These are phyloP conservation scores for Melanotaenia boesemani DNA, from an alignment of 2,797 vertebrate genomes.

Conservation along the genomic window DNA sequence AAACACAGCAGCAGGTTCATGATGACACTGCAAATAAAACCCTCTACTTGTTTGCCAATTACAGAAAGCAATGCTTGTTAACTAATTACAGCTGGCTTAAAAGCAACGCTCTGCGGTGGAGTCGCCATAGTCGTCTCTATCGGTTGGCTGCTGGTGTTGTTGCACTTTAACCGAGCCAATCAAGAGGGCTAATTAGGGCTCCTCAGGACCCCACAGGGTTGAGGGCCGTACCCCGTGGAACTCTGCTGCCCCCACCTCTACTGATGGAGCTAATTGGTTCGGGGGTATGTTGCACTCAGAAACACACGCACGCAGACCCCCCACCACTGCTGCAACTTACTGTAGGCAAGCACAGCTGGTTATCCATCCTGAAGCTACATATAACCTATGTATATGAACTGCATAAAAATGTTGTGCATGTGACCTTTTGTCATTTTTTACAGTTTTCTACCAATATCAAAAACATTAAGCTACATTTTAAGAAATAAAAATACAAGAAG, in stretches of 20 bases:
- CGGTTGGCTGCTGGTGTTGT: constrained; percentile 54
- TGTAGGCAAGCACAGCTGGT: constrained; percentile 64
- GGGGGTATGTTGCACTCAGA: constrained; percentile 35
- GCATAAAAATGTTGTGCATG: constrained; percentile 50
- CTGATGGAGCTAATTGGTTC: constrained; percentile 77
- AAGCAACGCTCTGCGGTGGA: constrained; percentile 34
- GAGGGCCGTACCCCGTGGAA: constrained; percentile 68
- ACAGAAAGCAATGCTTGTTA: constrained; percentile 57
- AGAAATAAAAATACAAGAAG: not conserved
- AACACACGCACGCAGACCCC: constrained; percentile 48
- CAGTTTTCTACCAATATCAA: not conserved
- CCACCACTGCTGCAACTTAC: constrained; percentile 44
- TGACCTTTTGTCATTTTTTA: constrained; percentile 12
- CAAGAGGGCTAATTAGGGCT: constrained; percentile 83
- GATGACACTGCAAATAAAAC: constrained; percentile 61
- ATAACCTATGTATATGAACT: constrained; percentile 61
- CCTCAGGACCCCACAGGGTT: constrained; percentile 77
- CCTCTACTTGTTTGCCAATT: constrained; percentile 70
- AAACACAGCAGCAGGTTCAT: constrained; percentile 54
- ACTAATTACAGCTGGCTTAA: constrained; percentile 65
- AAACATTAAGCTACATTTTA: not conserved
- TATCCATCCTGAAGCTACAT: constrained; percentile 56
- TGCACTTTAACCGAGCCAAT: constrained; percentile 75
- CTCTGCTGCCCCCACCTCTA: constrained; percentile 40
- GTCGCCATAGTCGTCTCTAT: constrained; percentile 59